phyloP scores from a whole-genome alignment of 2,797 vertebrate genomes.

The Selene dorsalis region DNA sequence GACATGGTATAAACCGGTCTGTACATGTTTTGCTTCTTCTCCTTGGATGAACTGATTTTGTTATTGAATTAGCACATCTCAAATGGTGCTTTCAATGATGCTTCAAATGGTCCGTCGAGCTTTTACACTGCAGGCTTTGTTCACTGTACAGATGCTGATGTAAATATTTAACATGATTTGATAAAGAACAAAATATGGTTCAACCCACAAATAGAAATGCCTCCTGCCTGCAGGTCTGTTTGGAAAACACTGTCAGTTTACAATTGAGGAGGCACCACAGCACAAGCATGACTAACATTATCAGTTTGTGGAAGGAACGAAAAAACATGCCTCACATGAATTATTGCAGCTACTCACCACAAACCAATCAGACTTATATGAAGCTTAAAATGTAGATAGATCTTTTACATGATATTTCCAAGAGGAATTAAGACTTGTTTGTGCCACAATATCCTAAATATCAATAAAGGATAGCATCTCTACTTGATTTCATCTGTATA shows the following conservation, averaged over 20 bases:
- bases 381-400: neutral
- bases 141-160: neutral
- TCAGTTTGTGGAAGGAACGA: too few species aligned
- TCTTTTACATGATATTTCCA: neutral
- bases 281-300: too few species aligned
- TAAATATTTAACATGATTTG: neutral
- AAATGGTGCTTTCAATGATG: conserved; percentile 12
- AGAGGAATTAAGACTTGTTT: neutral
- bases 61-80: conserved; percentile 12
- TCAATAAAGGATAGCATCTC: neutral
- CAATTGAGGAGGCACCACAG: neutral
- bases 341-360: neutral
- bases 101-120: neutral
- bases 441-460: neutral
- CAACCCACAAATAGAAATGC: neutral
- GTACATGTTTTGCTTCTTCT: neutral
- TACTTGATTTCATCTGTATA: neutral
- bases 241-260: neutral
- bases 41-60: conserved; percentile 5
- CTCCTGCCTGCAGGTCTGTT: neutral
- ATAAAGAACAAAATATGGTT: conserved; percentile 7
- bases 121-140: conserved; percentile 15
- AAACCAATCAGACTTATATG: neutral
- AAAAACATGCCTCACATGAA: neutral
- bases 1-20: neutral